Conservation (phyloP, 2,888 invertebrate genomes). For the Shargacucullia verbasci region DNA sequence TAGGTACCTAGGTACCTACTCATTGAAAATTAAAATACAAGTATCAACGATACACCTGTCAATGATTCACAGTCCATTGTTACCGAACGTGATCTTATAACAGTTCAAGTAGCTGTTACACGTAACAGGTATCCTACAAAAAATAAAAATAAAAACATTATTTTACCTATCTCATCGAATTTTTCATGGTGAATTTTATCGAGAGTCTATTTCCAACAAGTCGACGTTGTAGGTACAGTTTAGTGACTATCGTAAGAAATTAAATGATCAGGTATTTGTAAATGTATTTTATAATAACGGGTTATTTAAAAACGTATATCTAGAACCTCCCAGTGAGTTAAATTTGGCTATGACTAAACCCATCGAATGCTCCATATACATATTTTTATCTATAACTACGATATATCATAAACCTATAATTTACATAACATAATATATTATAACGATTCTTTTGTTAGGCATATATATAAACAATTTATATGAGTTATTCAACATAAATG, state of each 20-base stretch:
- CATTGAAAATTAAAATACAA: conserved; percentile 62
- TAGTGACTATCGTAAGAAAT: conserved; percentile 25
- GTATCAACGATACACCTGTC: conserved; percentile 57
- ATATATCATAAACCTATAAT: conserved; percentile 33
- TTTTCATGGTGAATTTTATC: conserved; percentile 37
- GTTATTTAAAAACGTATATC: neutral
- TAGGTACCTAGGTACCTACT: too few relatives aligned
- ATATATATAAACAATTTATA: conserved; percentile 23
- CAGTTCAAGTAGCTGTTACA: conserved; percentile 45
- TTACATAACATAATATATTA: conserved; percentile 36
- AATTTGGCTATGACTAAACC: conserved; percentile 7
- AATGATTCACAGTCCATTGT: conserved; percentile 60
- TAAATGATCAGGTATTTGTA: conserved; percentile 19
- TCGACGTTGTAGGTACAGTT: conserved; percentile 8
- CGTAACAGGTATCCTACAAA: conserved; percentile 41
- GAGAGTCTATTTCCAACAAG: conserved; percentile 16
- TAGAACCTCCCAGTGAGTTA: neutral
- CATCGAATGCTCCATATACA: conserved; percentile 11
- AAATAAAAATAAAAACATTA: conserved; percentile 57
- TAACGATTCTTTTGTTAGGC: conserved; percentile 30
- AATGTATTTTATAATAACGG: conserved; percentile 8
- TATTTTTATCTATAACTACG: conserved; percentile 4
- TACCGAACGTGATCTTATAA: conserved; percentile 56
- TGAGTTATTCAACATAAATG: conserved; percentile 26
- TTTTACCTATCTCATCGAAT: conserved; percentile 43